Evolutionary conservation across 1,140 invertebrate genomes (phyloP), one percentile per base, ranked within the genome.

Genomic region (Aricia agestis): DNA sequence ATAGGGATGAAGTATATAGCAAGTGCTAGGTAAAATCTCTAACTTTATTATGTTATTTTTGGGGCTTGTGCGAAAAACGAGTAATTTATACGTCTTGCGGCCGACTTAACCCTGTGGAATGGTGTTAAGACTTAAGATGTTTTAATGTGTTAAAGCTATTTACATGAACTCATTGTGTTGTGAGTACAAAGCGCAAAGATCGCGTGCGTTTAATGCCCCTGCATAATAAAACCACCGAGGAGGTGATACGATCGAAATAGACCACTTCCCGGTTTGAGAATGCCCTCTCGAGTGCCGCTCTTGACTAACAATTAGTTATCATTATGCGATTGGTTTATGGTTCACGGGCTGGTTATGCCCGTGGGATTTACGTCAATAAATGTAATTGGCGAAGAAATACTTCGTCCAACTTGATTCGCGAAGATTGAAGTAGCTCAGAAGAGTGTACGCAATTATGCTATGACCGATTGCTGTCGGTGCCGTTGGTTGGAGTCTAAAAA

Each of bases 171-270:
- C 32, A 66, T 66, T 66, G 6, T 32, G 65, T 66, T 66, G 6
- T 32, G 65, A 66, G 65, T 36, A 66, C 65, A 66, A 66, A 66
- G 65, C 65, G 31, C 65, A 66, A 66, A 66, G 65, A 32, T 36
- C 13, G 65, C 65, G 65, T 66, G 65, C 65, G 31, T 66, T 66
- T 36, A 66, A 66, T 66, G 65, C 36, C 65, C 65, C 65, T 66
- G 17, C 13, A 36, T 41, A 66, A 66, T 66, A 71, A 32, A 18
- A 69, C 68, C 9, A 58, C 25, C 68, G 25, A 31, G 18, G 58
- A 67, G 69, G 65, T 65, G 70, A 67, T 61, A 52, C 65, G 69
- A 70, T 70, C 32, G 70, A 71, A 71, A 71, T 71, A 71, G 70
- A 71, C 66, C 42, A 57, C 70, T 71, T 71, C 70, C 70, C 70